These are phyloP conservation scores for Vannuccia rotundouncinata DNA, from an alignment of 2,888 invertebrate genomes.

Conservation along the genomic window DNA sequence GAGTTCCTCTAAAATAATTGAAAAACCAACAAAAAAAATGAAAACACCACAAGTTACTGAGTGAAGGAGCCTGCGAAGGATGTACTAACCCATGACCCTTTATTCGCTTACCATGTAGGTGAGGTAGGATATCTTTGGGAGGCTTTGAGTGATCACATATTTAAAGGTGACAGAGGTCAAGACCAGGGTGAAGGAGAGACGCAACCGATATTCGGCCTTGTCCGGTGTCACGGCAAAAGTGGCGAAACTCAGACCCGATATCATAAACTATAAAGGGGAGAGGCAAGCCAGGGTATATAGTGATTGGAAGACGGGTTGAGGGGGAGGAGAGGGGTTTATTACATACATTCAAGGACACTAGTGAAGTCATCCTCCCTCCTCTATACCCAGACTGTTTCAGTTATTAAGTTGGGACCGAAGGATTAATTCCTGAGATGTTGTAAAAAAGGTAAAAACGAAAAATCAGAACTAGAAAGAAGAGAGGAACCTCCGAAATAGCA, in stretches of 20 bases:
- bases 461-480: no score
- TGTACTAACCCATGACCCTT: neutral
- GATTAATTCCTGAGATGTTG: no score
- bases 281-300: neutral
- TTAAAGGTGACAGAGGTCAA: slow-evolving; percentile 54
- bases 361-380: no score
- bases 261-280: slow-evolving; percentile 45
- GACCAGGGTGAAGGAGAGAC: slow-evolving; percentile 51
- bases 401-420: no score
- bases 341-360: no score
- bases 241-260: slow-evolving; percentile 49
- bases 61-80: neutral
- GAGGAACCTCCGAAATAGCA: no score
- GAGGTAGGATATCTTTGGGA: slow-evolving; percentile 53
- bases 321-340: no score
- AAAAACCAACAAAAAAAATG: neutral
- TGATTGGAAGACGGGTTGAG: neutral
- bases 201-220: slow-evolving; percentile 50
- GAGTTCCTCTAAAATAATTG: neutral
- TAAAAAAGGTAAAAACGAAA: no score
- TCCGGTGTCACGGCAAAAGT: slow-evolving; percentile 50
- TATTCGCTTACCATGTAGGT: slow-evolving; percentile 48
- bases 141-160: slow-evolving; percentile 52
- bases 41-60: neutral
- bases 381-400: no score